These are phyloP conservation scores for Podarcis cretensis DNA, from an alignment of 2,113 vertebrate genomes.

Conservation along the genomic window DNA sequence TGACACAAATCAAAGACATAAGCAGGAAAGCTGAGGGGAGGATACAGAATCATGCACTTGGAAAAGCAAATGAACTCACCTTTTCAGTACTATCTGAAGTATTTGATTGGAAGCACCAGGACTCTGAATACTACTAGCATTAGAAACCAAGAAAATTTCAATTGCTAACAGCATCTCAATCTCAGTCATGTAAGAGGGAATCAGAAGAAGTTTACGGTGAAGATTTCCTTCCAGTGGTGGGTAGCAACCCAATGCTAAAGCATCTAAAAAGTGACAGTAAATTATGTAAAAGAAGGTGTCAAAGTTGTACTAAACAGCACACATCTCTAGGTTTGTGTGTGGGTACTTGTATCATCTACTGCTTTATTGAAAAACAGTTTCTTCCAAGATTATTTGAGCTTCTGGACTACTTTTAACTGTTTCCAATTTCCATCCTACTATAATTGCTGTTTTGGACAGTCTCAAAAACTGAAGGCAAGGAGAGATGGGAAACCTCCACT, in stretches of 20 bases:
- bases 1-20: neutral
- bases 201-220: slow-evolving; percentile 73
- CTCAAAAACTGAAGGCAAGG: neutral
- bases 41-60: neutral
- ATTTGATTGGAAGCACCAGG: slow-evolving; percentile 54
- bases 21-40: neutral
- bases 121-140: slow-evolving; percentile 78
- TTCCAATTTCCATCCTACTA: neutral
- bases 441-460: neutral
- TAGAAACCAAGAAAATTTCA: slow-evolving; percentile 90
- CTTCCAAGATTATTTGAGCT: neutral
- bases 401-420: neutral
- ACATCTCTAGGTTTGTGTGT: neutral
- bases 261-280: slow-evolving; percentile 77
- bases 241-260: slow-evolving; percentile 84
- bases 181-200: slow-evolving; percentile 86
- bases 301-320: neutral
- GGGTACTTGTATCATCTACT: neutral
- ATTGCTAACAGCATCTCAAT: slow-evolving; percentile 90
- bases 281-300: neutral
- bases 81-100: slow-evolving; percentile 87
- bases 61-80: slow-evolving; percentile 75
- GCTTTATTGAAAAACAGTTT: neutral
- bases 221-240: slow-evolving; percentile 76
- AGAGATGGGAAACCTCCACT: neutral